Evolutionary conservation across 2,797 vertebrate genomes (phyloP).

Genomic region (Odontamblyopus lacepedii): DNA sequence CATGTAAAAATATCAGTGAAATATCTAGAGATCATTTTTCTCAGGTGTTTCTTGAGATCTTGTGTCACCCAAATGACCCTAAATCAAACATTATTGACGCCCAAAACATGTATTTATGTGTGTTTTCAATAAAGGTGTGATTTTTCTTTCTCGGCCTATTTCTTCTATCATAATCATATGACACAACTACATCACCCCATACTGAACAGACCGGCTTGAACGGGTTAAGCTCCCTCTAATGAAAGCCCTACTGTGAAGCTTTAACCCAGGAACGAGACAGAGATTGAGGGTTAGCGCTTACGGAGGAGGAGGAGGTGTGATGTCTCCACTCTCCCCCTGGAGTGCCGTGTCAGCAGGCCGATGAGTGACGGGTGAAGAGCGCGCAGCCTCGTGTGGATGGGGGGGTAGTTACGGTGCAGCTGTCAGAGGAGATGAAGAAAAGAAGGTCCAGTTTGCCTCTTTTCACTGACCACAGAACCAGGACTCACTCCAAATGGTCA

Average conservation of each 20-base stretch:
- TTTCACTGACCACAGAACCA: conserved; percentile 17
- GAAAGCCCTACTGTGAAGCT: neutral
- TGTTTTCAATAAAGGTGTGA: too few species aligned
- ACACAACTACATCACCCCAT: too few species aligned
- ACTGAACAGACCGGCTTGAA: neutral
- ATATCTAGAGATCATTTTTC: too few species aligned
- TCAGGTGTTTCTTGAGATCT: too few species aligned
- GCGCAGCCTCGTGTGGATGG: conserved; percentile 22
- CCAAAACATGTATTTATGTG: too few species aligned
- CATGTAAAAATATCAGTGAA: too few species aligned
- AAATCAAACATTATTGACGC: too few species aligned
- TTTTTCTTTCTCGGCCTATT: too few species aligned
- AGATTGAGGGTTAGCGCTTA: neutral
- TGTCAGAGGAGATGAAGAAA: conserved; percentile 25
- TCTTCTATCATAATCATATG: too few species aligned
- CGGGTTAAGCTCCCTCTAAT: neutral
- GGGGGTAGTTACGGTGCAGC: conserved; percentile 14
- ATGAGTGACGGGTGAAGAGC: conserved; percentile 47
- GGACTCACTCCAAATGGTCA: neutral
- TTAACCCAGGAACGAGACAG: conserved; percentile 3
- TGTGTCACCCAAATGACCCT: too few species aligned
- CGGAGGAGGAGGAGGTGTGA: conserved; percentile 16
- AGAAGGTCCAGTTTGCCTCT: neutral
- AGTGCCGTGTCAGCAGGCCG: conserved; percentile 61
- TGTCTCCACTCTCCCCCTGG: conserved; percentile 47